Base-by-base conservation (phyloP, 2,888 invertebrate genomes). In the Melitaea athalia region DNA sequence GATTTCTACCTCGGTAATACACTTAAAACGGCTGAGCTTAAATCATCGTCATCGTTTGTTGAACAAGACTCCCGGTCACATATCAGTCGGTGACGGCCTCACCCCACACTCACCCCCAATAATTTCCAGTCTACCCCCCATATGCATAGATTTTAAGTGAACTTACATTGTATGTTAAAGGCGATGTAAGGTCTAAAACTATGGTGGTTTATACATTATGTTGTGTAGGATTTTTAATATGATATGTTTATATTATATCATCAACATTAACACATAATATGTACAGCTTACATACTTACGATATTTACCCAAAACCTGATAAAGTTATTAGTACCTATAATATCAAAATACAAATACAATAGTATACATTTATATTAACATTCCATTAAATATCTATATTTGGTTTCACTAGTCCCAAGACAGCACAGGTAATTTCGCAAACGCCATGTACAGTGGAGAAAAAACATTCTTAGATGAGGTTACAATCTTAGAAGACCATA, bases 11-110 rank as follows among this genome's bases (percentile, higher is more conserved):
- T 83, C 86, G 84, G 88, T 91, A 92, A 92, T 92, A 91, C 92
- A 92, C 91, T 92, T 92, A 92, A 92, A 92, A 91, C 91, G 91
- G 84, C 87, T 85, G 85, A 87, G 92, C 92, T 89, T 92, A 92
- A 92, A 92, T 92, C 92, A 92, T 92, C 92, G 92, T 92, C 92
- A 92, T 89, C 92, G 92, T 92, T 92, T 92, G 92, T 92, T 92
- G 92, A 92, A 91, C 92, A 92, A 92, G 92, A 92, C 91, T 91
- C 90, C 91, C 88, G 91, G 92, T 92, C 92, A 92, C 92, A 92
- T 92, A 92, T 92, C 92, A 92, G 88, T 79, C 82, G 83, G 84
- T 85, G 88, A 85, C 85, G 86, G 82, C 81, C 76, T 77, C 78
- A 78, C 80, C 64, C 71, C 71, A 59, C 14, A 57, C 76, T 63